A percentile compares a stretch with the other conserved stretches of the same genome.
Evolutionary conservation across 1,140 invertebrate genomes (phyloP).

Genomic region (Eufriesea mexicana): DNA sequence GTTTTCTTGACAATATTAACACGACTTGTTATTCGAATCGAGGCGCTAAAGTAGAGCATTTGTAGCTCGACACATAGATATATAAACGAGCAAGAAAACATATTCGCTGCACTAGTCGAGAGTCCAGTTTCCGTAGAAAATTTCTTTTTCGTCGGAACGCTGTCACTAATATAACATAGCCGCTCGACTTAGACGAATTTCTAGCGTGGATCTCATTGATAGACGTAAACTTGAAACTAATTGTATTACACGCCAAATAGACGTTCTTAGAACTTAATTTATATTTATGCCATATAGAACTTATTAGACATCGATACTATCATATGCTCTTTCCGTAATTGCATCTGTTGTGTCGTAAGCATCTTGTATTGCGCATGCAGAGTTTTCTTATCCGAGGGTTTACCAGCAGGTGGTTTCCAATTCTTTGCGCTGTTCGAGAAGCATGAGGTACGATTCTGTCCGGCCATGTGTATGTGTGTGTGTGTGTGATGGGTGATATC

Average conservation of each 20-base stretch:
- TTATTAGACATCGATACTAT: slow-evolving; percentile 55
- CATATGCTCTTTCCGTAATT: slow-evolving; percentile 67
- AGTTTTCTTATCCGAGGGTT: slow-evolving; percentile 62
- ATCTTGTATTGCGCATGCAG: slow-evolving; percentile 74
- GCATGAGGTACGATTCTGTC: slow-evolving; percentile 66
- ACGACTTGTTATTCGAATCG: slow-evolving; percentile 61
- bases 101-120: slow-evolving; percentile 18
- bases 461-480: not conserved
- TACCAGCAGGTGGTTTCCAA: slow-evolving; percentile 57
- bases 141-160: slow-evolving; percentile 48
- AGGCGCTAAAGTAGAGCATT: slow-evolving; percentile 62
- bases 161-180: slow-evolving; percentile 64
- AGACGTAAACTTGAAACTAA: slow-evolving; percentile 69
- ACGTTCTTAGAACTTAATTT: slow-evolving; percentile 48
- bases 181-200: slow-evolving; percentile 61
- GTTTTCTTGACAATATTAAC: slow-evolving; percentile 76
- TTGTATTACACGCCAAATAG: slow-evolving; percentile 43
- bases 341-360: slow-evolving; percentile 71
- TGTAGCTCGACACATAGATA: slow-evolving; percentile 46
- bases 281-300: slow-evolving; percentile 26
- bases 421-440: slow-evolving; percentile 64
- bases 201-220: slow-evolving; percentile 74
- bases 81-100: not conserved
- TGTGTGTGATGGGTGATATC: not conserved
- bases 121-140: slow-evolving; percentile 55